These are phyloP conservation scores for Onychomys arenicola DNA, from an alignment of 2,797 vertebrate genomes.

Conservation along the genomic window DNA sequence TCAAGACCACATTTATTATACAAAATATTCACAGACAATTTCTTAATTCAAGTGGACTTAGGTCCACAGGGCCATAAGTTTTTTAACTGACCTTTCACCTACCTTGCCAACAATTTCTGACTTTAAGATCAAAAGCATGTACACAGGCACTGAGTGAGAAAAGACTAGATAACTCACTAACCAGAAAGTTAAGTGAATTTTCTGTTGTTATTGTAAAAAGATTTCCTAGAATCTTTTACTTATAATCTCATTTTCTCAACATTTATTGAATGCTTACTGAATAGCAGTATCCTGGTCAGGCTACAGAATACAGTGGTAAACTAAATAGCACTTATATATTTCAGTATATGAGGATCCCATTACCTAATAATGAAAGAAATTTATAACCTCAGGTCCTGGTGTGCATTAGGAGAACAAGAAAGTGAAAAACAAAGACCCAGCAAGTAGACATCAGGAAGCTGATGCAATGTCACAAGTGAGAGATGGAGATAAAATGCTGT, in stretches of 20 bases:
- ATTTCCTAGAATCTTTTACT: not conserved
- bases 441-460: not conserved
- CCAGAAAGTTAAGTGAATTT: not conserved
- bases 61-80: not conserved
- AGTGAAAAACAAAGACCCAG: not conserved
- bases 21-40: not conserved
- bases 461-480: not conserved
- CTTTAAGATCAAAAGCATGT: not conserved
- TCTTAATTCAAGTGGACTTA: not conserved
- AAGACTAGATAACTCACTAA: not conserved
- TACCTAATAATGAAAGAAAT: constrained; percentile 4
- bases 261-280: not conserved
- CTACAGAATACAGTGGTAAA: not conserved
- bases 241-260: not conserved
- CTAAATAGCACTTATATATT: not conserved
- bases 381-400: not conserved
- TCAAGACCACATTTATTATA: not conserved
- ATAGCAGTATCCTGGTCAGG: not conserved
- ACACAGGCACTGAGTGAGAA: not conserved
- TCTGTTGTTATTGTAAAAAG: not conserved
- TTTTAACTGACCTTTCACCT: not conserved
- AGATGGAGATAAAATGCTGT: not conserved
- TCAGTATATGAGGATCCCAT: not conserved
- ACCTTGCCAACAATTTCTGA: not conserved
- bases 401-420: not conserved